Evolutionary conservation across 1,140 invertebrate species (phyloP), one percentile per base, ranked within the genome.

Genomic region (Andrena cerasifolii): DNA sequence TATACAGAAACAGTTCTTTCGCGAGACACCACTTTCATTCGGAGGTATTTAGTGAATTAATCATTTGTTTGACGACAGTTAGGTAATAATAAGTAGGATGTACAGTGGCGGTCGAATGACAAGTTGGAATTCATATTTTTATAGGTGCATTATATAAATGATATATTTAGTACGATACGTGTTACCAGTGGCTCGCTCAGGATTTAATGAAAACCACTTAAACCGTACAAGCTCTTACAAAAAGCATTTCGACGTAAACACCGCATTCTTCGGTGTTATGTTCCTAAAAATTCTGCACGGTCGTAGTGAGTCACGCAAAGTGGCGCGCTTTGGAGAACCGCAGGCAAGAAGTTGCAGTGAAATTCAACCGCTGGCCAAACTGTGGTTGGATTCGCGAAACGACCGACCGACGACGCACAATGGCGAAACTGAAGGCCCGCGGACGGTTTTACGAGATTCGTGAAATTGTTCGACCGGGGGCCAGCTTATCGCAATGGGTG

Each of bases 291-390:
- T 63, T 28, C 21, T 6, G 2, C 12, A 10, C n/a, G 6, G 51
- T 28, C n/a, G 2, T 8, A 36, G 18, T 61, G 45, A 77, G 24
- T 70, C 33, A 43, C 28, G 33, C 18, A 10, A 16, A 26, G 28
- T 7, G 16, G 4, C 40, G 4, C 24, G n/a, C 21, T 71, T 40
- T 45, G 24, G n/a, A n/a, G 12, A 51, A 65, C 45, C 14, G 12
- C n/a, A 0, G 24, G 31, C 59, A 66, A 73, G 49, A 73, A 73
- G 18, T 56, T n/a, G 26, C 40, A 53, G 62, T 76, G 79, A 82
- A 82, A 84, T 80, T 72, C 78, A 16, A 63, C 74, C 58, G 67
- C 66, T 82, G 74, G 18, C 73, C 76, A 65, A 82, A 80, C 31
- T 70, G 56, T 72, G 36, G 58, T 72, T 18, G 24, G 56, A 67